Conservation (phyloP, 2,113 vertebrate species). For the Saccopteryx bilineata region DNA sequence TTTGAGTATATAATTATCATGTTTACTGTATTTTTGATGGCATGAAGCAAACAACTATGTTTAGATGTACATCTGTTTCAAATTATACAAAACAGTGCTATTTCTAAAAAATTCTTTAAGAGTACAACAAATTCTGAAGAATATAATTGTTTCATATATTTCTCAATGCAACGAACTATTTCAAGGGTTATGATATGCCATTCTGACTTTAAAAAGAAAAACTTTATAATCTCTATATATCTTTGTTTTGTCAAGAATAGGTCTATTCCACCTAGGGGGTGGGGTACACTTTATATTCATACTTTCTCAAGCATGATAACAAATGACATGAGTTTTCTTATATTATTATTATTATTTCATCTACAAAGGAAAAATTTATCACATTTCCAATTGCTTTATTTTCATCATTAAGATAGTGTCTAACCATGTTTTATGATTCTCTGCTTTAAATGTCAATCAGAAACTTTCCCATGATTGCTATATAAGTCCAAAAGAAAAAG, state of each 20-base stretch:
- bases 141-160: not conserved
- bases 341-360: not conserved
- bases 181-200: not conserved
- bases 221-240: not conserved
- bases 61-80: constrained; percentile 77
- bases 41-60: constrained; percentile 75
- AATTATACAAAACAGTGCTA: constrained; percentile 53
- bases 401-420: not conserved
- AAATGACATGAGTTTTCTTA: not conserved
- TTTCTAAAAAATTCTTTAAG: constrained; percentile 55
- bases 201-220: not conserved
- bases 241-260: not conserved
- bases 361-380: not conserved
- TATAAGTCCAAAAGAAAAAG: not conserved
- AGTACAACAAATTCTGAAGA: constrained; percentile 37
- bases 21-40: constrained; percentile 71
- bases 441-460: constrained; percentile 13
- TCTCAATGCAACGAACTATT: not conserved
- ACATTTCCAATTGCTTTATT: not conserved
- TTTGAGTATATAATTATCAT: constrained; percentile 76
- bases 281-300: not conserved
- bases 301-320: not conserved
- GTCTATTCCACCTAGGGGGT: not conserved
- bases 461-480: not conserved
- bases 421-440: constrained; percentile 5